Base-by-base conservation (phyloP, 92 coral and sea anemone genomes). In the Actinernus sp. region DNA sequence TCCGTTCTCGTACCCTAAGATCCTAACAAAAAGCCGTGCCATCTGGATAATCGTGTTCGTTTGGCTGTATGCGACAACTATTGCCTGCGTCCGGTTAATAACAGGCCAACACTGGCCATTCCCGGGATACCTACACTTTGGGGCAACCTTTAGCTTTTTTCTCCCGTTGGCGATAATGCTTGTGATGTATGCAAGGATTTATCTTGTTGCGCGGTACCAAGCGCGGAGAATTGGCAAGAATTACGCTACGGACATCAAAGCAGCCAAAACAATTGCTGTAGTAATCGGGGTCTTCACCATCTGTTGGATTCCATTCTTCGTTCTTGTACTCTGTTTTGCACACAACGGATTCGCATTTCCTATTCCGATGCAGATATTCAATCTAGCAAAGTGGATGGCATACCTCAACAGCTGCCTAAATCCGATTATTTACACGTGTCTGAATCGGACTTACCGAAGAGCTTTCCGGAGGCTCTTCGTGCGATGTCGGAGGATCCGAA, bases 181-280 rank as follows among this genome's bases (percentile, higher is more conserved):
- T n/a, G 77, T 74, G 32, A 94, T 94, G 98, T 94, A 94, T 70
- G 45, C 87, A 28, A 85, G 93, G 55, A 94, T 94, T 53, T 87
- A 86, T 71, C 71, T 91, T 26, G 97, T 94, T 28, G 98, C 98
- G 7, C 88, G 98, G 1, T 92, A 92, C 73, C 98, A 94, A 55
- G 92, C 98, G 32, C 81, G 90, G 10, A 78, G 95, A 32, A 79
- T 94, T 9, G 95, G 98, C n/a, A 82, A 92, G 70, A 88, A 94
- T 57, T 92, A 88, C 55, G 98, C 97, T 23, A 91, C 91, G 10
- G 98, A 94, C 58, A 79, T 94, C 43, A 94, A 94, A 71, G 98
- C 98, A 8, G 93, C 97, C 14, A 94, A 94, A 41, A 94, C 98
- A 22, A 94, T 94, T 17, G 98, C 97, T 2, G 97, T 94, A 1